These are phyloP conservation scores for Corythoichthys haematopterus DNA, from an alignment of 2,113 vertebrate genomes.

Conservation along the genomic window DNA sequence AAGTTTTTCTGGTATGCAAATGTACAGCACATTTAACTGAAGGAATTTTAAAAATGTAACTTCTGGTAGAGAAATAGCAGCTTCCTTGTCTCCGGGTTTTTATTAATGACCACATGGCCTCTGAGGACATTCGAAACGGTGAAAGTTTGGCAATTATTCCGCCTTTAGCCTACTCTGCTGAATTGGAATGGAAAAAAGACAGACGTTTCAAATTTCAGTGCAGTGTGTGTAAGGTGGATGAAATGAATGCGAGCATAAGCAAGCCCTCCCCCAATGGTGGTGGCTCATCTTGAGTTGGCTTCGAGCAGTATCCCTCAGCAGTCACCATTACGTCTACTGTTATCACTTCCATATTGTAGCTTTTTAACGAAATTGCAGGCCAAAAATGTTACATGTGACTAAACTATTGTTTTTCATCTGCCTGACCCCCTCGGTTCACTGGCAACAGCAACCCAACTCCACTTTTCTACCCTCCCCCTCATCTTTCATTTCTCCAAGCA, in stretches of 20 bases:
- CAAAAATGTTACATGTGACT: conserved; percentile 38
- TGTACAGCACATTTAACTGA: not conserved
- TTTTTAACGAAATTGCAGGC: conserved; percentile 13
- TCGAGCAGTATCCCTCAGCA: conserved; percentile 16
- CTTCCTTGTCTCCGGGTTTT: not conserved
- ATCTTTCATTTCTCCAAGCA: conserved; percentile 45
- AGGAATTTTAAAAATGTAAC: not conserved
- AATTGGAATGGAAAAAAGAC: conserved; percentile 8
- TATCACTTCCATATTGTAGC: conserved; percentile 20
- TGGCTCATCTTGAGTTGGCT: conserved; percentile 15
- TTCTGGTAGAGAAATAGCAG: not conserved
- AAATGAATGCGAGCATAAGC: conserved; percentile 1
- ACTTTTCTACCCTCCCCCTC: conserved; percentile 25
- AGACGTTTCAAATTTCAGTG: not conserved
- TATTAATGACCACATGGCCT: not conserved
- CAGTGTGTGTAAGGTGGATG: conserved; percentile 2
- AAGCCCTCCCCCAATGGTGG: conserved; percentile 14
- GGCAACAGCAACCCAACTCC: not conserved
- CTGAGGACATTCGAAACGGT: conserved; percentile 1
- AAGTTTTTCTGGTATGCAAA: not conserved
- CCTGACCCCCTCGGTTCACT: conserved; percentile 11
- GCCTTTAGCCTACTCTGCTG: not conserved
- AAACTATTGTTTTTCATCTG: conserved; percentile 39
- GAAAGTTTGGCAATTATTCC: conserved; percentile 12
- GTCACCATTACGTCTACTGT: conserved; percentile 27